Percentiles rank a stretch among this genome's conserved stretches.
phyloP scores from a whole-genome alignment of 2,888 invertebrate genomes.

The Lithophane semibrunnea region DNA sequence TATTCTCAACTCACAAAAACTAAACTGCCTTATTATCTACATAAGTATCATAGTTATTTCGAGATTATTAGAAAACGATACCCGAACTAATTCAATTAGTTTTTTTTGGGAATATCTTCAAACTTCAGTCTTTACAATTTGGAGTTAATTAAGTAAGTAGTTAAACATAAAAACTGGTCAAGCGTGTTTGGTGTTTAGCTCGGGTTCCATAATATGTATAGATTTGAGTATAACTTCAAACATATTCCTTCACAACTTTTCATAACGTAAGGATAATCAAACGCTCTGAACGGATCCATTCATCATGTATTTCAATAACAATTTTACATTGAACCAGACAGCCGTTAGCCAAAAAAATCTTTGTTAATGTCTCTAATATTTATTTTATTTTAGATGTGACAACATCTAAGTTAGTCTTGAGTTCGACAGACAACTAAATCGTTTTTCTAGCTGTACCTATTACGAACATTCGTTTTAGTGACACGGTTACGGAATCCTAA shows the following conservation, averaged over 20 bases:
- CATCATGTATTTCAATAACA: neutral
- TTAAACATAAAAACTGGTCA: conserved; percentile 32
- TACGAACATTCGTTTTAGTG: conserved; percentile 8
- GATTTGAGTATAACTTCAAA: neutral
- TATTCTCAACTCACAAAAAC: conserved; percentile 58
- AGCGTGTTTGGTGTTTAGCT: conserved; percentile 1
- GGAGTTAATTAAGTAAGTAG: conserved; percentile 39
- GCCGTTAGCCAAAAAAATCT: neutral
- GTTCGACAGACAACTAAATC: neutral
- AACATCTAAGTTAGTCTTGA: neutral
- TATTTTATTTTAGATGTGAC: neutral
- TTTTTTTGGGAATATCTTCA: conserved; percentile 38
- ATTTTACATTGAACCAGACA: neutral
- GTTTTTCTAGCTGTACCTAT: neutral
- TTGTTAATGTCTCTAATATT: neutral
- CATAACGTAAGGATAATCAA: neutral
- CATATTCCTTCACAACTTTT: too few relatives aligned
- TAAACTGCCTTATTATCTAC: conserved; percentile 2
- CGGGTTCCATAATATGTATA: conserved; percentile 5
- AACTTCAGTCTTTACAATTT: conserved; percentile 24
- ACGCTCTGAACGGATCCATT: neutral
- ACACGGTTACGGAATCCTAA: conserved; percentile 34
- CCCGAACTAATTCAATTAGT: conserved; percentile 40
- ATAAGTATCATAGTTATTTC: conserved; percentile 30
- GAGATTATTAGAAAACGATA: conserved; percentile 59